Evolutionary conservation across 2,888 invertebrate genomes (phyloP).

Genomic region (Allolobophora icterica): DNA sequence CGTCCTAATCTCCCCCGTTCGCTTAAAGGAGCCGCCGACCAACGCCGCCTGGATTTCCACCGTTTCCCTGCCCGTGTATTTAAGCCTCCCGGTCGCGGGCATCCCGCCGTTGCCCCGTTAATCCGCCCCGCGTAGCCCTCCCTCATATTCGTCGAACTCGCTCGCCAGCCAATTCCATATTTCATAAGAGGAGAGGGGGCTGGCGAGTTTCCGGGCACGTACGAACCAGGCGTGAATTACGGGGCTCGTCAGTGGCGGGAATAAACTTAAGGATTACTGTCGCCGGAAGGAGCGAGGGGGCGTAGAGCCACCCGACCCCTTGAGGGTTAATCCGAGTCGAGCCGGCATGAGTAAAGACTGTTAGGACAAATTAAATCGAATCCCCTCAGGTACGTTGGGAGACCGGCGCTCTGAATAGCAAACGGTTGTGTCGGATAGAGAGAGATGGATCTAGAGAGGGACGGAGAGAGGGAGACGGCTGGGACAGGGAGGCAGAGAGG

Average conservation of each 20-base stretch:
- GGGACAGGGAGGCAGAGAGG: not conserved
- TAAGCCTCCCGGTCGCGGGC: not conserved
- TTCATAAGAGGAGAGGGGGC: not conserved
- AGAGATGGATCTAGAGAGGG: not conserved
- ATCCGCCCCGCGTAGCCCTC: not conserved
- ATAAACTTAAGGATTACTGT: slow-evolving; percentile 17
- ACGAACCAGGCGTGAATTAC: not conserved
- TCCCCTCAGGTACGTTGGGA: not conserved
- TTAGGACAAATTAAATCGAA: slow-evolving; percentile 17
- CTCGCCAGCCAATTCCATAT: slow-evolving; percentile 6
- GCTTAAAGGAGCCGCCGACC: slow-evolving; percentile 3
- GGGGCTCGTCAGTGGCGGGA: not conserved
- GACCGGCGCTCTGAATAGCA: not conserved
- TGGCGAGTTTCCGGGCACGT: not conserved
- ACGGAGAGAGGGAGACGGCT: not conserved
- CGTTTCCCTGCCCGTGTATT: not conserved
- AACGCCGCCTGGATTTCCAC: not conserved
- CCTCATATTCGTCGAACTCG: not conserved
- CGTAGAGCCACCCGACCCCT: not conserved
- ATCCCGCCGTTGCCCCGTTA: not conserved
- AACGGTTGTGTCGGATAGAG: not conserved
- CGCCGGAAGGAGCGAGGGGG: not conserved
- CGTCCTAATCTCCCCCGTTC: not conserved
- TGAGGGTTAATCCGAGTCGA: slow-evolving; percentile 6
- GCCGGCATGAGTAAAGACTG: slow-evolving; percentile 17